These are phyloP conservation scores for Drosophila borborema DNA, from an alignment of 2,888 invertebrate species.

Conservation along the genomic window DNA sequence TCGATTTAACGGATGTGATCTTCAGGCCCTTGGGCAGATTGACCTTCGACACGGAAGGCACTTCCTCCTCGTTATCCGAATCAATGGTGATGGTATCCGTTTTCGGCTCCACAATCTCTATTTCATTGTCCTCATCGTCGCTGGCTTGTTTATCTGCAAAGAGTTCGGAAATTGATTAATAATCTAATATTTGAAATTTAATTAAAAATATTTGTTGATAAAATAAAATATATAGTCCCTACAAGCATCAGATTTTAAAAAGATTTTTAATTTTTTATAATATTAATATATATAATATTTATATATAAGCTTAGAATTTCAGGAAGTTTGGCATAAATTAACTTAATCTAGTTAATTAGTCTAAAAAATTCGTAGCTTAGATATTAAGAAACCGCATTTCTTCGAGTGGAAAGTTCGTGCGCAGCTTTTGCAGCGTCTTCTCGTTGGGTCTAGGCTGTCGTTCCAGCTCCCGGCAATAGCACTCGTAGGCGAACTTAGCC, in stretches of 20 bases:
- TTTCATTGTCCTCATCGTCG: conserved; percentile 85
- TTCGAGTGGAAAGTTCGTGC: conserved; percentile 75
- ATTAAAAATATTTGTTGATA: background rate
- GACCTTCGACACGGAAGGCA: conserved; percentile 30
- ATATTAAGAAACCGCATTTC: conserved; percentile 77
- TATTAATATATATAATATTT: conserved; percentile 1
- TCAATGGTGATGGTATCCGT: conserved; percentile 84
- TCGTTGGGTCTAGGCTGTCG: conserved; percentile 66
- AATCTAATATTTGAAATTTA: background rate
- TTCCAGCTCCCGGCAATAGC: conserved; percentile 72
- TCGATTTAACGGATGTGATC: conserved; percentile 53
- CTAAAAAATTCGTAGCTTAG: conserved; percentile 22
- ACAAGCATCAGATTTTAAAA: background rate
- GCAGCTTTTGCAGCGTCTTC: conserved; percentile 68
- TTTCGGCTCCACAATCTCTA: conserved; percentile 85
- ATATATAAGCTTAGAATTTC: conserved; percentile 36
- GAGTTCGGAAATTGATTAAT: background rate
- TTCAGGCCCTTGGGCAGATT: conserved; percentile 26
- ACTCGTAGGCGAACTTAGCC: conserved; percentile 80
- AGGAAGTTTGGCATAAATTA: conserved; percentile 18
- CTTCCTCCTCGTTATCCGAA: conserved; percentile 84
- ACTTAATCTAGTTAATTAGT: conserved; percentile 24
- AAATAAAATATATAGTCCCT: background rate
- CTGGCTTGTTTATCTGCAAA: conserved; percentile 84
- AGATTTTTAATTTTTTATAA: conserved; percentile 1